phyloP scores from a whole-genome alignment of 2,888 invertebrate species.

The Coremacera marginata region DNA sequence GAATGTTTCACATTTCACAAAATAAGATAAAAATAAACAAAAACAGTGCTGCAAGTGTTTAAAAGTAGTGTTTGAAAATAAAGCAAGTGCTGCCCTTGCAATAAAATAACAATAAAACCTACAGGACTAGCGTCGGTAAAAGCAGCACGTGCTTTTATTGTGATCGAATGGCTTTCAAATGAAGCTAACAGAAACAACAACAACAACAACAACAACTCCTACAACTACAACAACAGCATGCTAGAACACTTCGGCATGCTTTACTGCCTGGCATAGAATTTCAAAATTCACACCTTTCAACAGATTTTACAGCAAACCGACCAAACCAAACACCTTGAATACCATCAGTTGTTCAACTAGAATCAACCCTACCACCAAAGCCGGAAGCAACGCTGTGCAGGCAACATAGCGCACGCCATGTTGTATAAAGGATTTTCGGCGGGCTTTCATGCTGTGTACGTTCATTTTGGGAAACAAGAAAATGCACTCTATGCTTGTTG shows the following conservation, averaged over 20 bases:
- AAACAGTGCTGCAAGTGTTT: neutral
- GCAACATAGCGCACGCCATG: neutral
- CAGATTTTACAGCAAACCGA: constrained; percentile 13
- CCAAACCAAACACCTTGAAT: neutral
- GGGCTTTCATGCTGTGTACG: neutral
- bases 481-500: constrained; percentile 13
- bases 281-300: constrained; percentile 15
- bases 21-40: no score
- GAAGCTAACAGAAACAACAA: neutral
- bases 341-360: neutral
- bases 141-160: constrained; percentile 21
- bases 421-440: neutral
- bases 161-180: constrained; percentile 25
- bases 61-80: no score
- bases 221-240: neutral
- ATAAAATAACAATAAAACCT: neutral
- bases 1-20: neutral
- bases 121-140: neutral
- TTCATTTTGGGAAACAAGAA: constrained; percentile 17
- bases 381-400: neutral
- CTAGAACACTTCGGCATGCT: neutral
- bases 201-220: neutral
- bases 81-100: neutral
- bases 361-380: neutral
- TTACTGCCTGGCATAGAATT: constrained; percentile 12